Evolutionary conservation across 1,140 invertebrate species (phyloP).

Genomic region (Phortica variegata): DNA sequence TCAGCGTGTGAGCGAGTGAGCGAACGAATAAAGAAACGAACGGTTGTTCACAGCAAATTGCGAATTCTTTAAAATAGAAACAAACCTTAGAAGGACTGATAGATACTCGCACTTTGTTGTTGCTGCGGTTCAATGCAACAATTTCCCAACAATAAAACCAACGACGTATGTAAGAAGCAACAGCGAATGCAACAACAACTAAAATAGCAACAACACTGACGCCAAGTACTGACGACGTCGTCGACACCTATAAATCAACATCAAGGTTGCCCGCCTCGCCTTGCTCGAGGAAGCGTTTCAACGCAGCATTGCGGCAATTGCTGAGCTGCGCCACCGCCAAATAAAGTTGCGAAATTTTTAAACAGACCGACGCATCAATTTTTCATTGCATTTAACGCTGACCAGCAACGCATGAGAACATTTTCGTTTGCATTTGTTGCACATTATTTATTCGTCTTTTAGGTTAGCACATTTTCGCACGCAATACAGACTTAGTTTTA

Average conservation of each 20-base stretch:
- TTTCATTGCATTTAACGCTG: conserved; percentile 43
- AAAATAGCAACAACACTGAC: conserved; percentile 36
- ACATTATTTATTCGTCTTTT: background rate
- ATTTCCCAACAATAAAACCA: conserved; percentile 29
- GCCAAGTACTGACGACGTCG: conserved; percentile 22
- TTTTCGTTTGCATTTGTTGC: background rate
- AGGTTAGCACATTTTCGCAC: no score
- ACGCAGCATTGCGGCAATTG: background rate
- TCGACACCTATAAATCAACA: conserved; percentile 54
- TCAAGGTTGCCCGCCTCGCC: conserved; percentile 51
- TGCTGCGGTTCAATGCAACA: conserved; percentile 36
- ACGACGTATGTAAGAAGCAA: conserved; percentile 23
- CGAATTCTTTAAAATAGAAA: conserved; percentile 63
- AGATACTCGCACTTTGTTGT: conserved; percentile 11
- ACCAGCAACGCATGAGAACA: conserved; percentile 20
- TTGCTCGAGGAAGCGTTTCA: conserved; percentile 37
- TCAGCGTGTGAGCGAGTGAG: no score
- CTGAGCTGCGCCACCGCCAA: background rate
- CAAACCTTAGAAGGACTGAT: conserved; percentile 56
- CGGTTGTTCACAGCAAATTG: conserved; percentile 15
- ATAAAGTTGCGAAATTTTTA: conserved; percentile 33
- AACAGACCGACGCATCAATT: conserved; percentile 34
- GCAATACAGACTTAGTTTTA: no score
- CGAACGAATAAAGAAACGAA: background rate
- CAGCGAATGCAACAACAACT: conserved; percentile 25